Percentiles rank a stretch among this genome's conserved stretches.
phyloP scores from a whole-genome alignment of 23 tunicate genomes.

The Ascidia mentula region DNA sequence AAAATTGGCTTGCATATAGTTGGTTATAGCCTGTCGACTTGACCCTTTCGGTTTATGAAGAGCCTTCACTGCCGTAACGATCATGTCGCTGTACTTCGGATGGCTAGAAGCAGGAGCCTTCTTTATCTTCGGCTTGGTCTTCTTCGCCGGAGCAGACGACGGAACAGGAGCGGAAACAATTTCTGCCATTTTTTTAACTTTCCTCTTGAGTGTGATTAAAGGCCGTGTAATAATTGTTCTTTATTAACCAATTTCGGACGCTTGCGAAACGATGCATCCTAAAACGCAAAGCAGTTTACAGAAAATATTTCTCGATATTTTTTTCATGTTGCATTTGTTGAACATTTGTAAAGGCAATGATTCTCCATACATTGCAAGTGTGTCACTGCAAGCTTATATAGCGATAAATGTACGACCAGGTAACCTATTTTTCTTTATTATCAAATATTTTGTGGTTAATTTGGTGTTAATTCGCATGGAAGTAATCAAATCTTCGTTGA shows the following conservation, averaged over 20 bases:
- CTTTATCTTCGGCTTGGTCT: conserved; percentile 25
- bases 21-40: conserved; percentile 72
- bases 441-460: too few species aligned
- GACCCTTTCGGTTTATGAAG: conserved; percentile 64
- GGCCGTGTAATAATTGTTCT: neutral
- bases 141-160: conserved; percentile 46
- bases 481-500: too few species aligned
- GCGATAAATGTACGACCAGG: too few species aligned
- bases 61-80: conserved; percentile 58
- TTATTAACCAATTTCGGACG: neutral
- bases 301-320: neutral
- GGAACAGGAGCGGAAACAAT: conserved; percentile 40
- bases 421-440: too few species aligned
- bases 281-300: neutral
- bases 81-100: conserved; percentile 79
- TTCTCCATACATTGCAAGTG: too few species aligned
- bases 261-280: conserved; percentile 11
- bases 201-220: neutral
- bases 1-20: conserved; percentile 53
- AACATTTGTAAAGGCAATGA: too few species aligned
- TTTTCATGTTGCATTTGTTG: neutral
- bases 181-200: neutral
- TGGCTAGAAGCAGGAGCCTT: conserved; percentile 27
- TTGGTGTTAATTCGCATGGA: too few species aligned
- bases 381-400: too few species aligned